Conservation (phyloP, 2,797 vertebrate genomes). For the Craterocephalus amniculus region DNA sequence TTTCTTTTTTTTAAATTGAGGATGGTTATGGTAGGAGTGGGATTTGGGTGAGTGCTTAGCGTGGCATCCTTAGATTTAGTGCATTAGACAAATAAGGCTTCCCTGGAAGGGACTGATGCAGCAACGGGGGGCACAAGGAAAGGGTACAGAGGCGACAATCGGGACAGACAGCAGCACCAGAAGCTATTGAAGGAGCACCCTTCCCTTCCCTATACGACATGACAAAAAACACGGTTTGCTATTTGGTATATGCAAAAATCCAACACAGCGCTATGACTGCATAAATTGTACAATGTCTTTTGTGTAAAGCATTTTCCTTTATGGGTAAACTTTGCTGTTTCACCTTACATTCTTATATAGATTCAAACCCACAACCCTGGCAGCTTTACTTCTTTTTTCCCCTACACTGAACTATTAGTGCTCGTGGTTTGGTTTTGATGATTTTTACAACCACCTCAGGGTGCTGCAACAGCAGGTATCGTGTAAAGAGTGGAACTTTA, state of each 20-base stretch:
- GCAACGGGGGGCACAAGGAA: constrained; percentile 69
- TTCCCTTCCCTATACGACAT: constrained; percentile 24
- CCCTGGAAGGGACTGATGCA: constrained; percentile 75
- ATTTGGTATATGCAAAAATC: constrained; percentile 50
- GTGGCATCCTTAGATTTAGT: constrained; percentile 79
- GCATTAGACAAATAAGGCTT: constrained; percentile 81
- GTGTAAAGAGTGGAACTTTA: constrained; percentile 27
- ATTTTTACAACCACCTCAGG: constrained; percentile 44
- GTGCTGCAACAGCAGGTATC: constrained; percentile 21
- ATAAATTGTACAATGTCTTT: constrained; percentile 10
- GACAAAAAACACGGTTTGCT: constrained; percentile 12
- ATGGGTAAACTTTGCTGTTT: background rate
- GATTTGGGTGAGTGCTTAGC: constrained; percentile 55
- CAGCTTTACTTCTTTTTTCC: constrained; percentile 25
- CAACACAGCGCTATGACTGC: constrained; percentile 25
- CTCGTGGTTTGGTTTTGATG: constrained; percentile 41
- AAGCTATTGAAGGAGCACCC: constrained; percentile 47
- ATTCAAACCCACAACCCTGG: constrained; percentile 33
- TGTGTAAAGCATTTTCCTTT: background rate
- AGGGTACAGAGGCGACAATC: constrained; percentile 36
- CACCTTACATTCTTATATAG: constrained; percentile 31
- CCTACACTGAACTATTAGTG: constrained; percentile 6
- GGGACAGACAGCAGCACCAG: constrained; percentile 50
- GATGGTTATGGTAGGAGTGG: constrained; percentile 26
- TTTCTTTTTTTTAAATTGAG: background rate